phyloP scores from a whole-genome alignment of 2,797 vertebrate species.

The Pseudotriccus pelzelni region DNA sequence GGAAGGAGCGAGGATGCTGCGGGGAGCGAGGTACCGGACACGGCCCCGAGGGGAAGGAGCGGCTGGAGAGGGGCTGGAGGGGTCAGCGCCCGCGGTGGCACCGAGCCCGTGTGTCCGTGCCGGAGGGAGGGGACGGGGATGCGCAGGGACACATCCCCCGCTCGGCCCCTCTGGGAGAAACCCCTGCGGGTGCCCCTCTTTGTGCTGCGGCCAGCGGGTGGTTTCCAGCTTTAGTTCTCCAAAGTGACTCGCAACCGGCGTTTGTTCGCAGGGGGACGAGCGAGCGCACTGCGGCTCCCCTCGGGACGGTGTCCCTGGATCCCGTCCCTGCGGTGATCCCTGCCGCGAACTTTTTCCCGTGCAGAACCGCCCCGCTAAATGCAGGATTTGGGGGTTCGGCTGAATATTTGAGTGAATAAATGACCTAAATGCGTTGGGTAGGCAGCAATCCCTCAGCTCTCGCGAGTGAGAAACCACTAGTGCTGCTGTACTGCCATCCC shows the following conservation, averaged over 20 bases:
- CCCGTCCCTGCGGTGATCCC: background rate
- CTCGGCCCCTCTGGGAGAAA: background rate
- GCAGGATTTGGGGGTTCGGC: background rate
- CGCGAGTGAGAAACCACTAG: fast-evolving
- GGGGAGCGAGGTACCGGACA: background rate
- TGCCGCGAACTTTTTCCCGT: no score
- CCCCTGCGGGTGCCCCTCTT: background rate
- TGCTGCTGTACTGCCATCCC: background rate
- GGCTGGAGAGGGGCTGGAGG: background rate
- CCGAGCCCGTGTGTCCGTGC: background rate
- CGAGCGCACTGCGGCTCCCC: background rate
- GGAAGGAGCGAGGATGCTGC: background rate
- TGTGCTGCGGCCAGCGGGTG: background rate
- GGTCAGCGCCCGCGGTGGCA: background rate
- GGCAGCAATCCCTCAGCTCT: background rate
- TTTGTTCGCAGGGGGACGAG: background rate
- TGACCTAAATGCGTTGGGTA: background rate
- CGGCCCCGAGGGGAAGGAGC: background rate
- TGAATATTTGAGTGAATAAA: background rate
- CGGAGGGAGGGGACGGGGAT: background rate
- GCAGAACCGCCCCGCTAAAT: background rate
- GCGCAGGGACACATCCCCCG: background rate
- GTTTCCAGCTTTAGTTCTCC: background rate
- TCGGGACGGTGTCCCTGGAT: background rate
- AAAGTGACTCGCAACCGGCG: fast-evolving